A percentile compares a stretch with the other conserved stretches of the same genome.
Evolutionary conservation across 1,140 invertebrate species (phyloP).

Genomic region (Drosophila trapezifrons): DNA sequence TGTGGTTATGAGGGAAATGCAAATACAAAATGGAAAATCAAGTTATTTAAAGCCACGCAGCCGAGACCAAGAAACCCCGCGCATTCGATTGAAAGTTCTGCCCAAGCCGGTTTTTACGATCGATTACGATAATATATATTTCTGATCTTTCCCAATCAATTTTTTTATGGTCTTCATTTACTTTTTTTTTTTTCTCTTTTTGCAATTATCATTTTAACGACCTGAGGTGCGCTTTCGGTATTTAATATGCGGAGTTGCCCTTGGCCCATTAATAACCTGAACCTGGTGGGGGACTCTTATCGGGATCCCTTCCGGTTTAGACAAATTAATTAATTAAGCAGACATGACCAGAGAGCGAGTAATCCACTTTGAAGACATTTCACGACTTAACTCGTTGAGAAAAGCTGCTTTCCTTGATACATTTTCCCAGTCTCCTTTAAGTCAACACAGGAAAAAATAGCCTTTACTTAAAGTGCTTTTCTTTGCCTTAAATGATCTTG

Average conservation of each 20-base stretch:
- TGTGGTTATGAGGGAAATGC: conserved; percentile 22
- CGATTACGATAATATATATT: conserved; percentile 17
- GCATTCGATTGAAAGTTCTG: conserved; percentile 10
- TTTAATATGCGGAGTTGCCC: conserved; percentile 22
- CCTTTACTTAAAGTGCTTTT: too few species aligned
- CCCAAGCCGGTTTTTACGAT: conserved; percentile 26
- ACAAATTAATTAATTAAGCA: conserved; percentile 26
- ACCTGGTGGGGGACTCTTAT: background rate
- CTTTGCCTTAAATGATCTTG: too few species aligned
- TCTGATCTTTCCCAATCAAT: conserved; percentile 6
- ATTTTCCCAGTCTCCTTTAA: background rate
- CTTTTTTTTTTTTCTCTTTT: too few species aligned
- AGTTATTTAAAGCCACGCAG: background rate
- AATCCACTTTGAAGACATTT: conserved; percentile 21
- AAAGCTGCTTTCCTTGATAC: conserved; percentile 17
- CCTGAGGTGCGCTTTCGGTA: conserved; percentile 5
- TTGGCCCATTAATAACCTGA: conserved; percentile 24
- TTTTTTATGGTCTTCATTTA: conserved; percentile 15
- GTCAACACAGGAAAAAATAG: background rate
- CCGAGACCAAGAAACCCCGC: background rate
- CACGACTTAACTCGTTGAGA: background rate
- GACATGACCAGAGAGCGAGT: background rate
- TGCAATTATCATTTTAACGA: conserved; percentile 29
- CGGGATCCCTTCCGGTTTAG: conserved; percentile 13
- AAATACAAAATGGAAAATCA: conserved; percentile 18